These are phyloP conservation scores for Enteromius anoplus DNA, from an alignment of 2,797 vertebrate genomes.

Conservation along the genomic window DNA sequence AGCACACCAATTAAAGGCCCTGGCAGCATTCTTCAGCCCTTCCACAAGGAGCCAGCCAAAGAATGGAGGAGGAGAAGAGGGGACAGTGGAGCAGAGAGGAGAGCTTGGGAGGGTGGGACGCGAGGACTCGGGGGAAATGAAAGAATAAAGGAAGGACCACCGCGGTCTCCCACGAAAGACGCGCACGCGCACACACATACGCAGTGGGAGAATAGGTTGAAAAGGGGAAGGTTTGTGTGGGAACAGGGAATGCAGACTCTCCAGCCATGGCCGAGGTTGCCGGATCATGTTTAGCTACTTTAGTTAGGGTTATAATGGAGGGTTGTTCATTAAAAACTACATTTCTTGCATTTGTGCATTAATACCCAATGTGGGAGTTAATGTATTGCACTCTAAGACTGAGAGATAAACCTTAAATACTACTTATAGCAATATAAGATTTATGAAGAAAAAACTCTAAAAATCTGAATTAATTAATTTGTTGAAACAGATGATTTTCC, in stretches of 20 bases:
- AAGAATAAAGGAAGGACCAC: slow-evolving; percentile 66
- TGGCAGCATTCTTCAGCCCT: slow-evolving; percentile 72
- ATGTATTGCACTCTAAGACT: neutral
- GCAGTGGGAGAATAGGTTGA: slow-evolving; percentile 43
- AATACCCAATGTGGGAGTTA: neutral
- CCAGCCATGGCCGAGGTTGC: neutral
- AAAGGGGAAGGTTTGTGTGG: slow-evolving; percentile 54
- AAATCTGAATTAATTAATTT: neutral
- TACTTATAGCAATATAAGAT: neutral
- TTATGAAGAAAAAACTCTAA: neutral
- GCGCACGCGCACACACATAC: slow-evolving; percentile 37
- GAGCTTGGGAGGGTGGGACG: slow-evolving; percentile 50
- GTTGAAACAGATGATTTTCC: neutral
- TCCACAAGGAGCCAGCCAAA: slow-evolving; percentile 59
- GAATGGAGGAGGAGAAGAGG: slow-evolving; percentile 56
- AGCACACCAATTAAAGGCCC: slow-evolving; percentile 77
- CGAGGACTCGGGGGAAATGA: slow-evolving; percentile 50
- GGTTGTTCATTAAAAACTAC: neutral
- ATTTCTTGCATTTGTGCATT: neutral
- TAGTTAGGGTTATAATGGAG: neutral
- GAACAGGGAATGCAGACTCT: slow-evolving; percentile 27
- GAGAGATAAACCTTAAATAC: neutral
- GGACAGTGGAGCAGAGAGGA: slow-evolving; percentile 45
- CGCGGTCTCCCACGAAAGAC: slow-evolving; percentile 52
- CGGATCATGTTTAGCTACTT: slow-evolving; percentile 16